Evolutionary conservation across 2,797 vertebrate species (phyloP).

Genomic region (Melanotaenia parkinsoni): DNA sequence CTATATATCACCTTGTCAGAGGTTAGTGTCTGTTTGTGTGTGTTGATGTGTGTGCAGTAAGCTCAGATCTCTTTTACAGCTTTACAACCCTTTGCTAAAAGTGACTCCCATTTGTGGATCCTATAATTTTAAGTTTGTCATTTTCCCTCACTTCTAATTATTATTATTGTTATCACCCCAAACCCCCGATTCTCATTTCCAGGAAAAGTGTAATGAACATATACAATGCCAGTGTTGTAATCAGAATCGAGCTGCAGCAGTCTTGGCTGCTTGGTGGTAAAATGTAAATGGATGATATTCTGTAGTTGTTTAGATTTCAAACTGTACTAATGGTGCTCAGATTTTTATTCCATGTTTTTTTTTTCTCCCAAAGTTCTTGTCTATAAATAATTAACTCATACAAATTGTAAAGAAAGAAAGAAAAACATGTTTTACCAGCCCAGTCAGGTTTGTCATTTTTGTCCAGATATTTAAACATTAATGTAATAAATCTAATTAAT

Average conservation of each 20-base stretch:
- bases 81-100: conserved; percentile 35
- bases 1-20: conserved; percentile 59
- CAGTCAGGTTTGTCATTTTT: too few relatives aligned
- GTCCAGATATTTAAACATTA: neutral
- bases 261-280: neutral
- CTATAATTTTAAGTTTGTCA: conserved; percentile 1
- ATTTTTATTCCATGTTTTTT: neutral
- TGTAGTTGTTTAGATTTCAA: neutral
- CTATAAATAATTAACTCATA: neutral
- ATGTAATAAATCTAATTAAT: neutral
- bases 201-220: neutral
- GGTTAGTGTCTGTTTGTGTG: conserved; percentile 36
- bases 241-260: neutral
- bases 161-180: neutral
- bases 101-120: conserved; percentile 17
- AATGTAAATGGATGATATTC: neutral
- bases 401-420: neutral
- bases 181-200: neutral
- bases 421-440: neutral
- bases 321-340: neutral
- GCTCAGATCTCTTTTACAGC: conserved; percentile 26
- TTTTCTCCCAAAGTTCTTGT: neutral
- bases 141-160: neutral
- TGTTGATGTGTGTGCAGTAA: conserved; percentile 1
- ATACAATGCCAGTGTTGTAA: neutral